phyloP scores from a whole-genome alignment of 2,888 invertebrate species.

The Microctonus hyperodae region DNA sequence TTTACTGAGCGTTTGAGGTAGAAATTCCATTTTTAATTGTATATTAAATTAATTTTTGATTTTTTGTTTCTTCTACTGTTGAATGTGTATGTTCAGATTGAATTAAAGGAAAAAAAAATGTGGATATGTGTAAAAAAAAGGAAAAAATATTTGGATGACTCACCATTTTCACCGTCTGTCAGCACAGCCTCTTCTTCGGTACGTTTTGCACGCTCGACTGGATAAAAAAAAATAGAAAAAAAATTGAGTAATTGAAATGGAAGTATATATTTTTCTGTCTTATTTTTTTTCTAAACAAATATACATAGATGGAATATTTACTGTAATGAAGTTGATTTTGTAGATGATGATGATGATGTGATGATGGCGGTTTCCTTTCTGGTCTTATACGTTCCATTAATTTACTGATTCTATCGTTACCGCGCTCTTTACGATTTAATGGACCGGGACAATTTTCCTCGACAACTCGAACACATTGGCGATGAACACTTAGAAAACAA shows the following conservation, averaged over 20 bases:
- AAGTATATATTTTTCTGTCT: not conserved
- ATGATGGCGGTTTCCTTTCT: slow-evolving; percentile 65
- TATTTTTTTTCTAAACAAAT: not conserved
- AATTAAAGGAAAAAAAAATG: not conserved
- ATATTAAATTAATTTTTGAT: not conserved
- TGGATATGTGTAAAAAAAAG: not conserved
- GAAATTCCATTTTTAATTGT: slow-evolving; percentile 1
- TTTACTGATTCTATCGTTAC: slow-evolving; percentile 76
- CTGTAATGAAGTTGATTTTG: slow-evolving; percentile 54
- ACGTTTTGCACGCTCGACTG: slow-evolving; percentile 61
- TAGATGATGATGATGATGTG: slow-evolving; percentile 54
- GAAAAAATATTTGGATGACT: slow-evolving; percentile 40
- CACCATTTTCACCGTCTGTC: slow-evolving; percentile 62
- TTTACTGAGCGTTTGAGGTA: not conserved
- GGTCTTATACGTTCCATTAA: slow-evolving; percentile 74
- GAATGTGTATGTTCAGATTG: not conserved
- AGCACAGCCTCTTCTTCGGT: slow-evolving; percentile 54
- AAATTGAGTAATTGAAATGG: not conserved
- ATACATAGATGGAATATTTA: slow-evolving; percentile 28
- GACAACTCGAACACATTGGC: slow-evolving; percentile 78
- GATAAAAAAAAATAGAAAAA: slow-evolving; percentile 37
- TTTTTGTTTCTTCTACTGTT: not conserved
- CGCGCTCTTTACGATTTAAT: slow-evolving; percentile 64
- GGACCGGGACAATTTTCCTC: slow-evolving; percentile 85
- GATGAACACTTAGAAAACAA: slow-evolving; percentile 88